Conservation (phyloP, 2,888 invertebrate species). For the Drosophila macrospina region DNA sequence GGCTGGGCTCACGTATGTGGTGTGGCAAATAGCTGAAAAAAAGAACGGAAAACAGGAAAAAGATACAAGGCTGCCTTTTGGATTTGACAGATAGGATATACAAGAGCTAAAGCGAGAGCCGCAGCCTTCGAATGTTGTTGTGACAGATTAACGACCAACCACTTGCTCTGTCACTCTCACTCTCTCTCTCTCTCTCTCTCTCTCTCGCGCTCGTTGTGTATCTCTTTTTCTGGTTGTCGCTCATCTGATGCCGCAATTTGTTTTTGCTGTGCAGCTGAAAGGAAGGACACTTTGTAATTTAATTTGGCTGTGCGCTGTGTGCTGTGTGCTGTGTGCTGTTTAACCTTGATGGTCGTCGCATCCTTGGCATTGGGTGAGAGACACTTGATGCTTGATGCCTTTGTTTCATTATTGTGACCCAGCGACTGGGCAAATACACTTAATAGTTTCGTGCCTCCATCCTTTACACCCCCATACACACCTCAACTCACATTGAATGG, state of each 20-base stretch:
- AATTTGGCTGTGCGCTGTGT: constrained; percentile 40
- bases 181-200: not conserved
- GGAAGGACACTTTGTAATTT: constrained; percentile 70
- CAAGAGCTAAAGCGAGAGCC: constrained; percentile 3
- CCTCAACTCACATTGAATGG: not conserved
- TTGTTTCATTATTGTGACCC: constrained; percentile 32
- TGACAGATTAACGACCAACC: constrained; percentile 50
- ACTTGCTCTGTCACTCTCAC: not conserved
- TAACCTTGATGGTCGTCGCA: constrained; percentile 42
- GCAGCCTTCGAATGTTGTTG: constrained; percentile 44
- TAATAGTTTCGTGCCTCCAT: constrained; percentile 19
- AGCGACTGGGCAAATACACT: constrained; percentile 13
- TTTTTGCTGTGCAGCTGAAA: constrained; percentile 39
- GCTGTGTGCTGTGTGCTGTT: constrained; percentile 21
- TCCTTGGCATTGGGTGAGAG: constrained; percentile 44
- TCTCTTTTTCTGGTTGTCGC: constrained; percentile 14
- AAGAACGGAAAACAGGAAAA: not conserved
- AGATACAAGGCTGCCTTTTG: constrained; percentile 15
- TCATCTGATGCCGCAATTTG: constrained; percentile 56
- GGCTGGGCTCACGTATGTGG: constrained; percentile 20
- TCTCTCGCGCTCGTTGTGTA: not conserved
- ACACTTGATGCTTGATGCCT: constrained; percentile 6
- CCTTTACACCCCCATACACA: too few relatives aligned
- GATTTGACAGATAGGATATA: constrained; percentile 39
- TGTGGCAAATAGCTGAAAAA: not conserved